A percentile compares a stretch with the other conserved stretches of the same genome.
Conservation (phyloP, 1,140 invertebrate species). For the Macrosteles quadrilineatus region DNA sequence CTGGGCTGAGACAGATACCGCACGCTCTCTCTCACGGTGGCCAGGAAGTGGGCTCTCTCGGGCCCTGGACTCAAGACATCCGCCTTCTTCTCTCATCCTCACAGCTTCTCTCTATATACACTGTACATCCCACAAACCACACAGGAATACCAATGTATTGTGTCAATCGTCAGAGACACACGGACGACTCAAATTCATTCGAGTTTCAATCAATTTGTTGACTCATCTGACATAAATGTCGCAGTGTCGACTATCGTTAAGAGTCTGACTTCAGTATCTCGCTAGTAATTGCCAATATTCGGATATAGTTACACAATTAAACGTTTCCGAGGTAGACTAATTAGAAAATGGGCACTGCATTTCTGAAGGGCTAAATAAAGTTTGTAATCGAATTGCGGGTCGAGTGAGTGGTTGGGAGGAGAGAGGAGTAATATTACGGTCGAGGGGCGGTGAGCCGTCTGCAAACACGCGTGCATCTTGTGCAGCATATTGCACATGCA, state of each 20-base stretch:
- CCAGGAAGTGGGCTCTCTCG: not conserved
- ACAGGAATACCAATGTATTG: no score
- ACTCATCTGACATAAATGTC: no score
- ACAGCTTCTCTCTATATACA: not conserved
- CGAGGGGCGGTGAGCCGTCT: not conserved
- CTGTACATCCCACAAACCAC: no score
- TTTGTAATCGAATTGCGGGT: slow-evolving; percentile 16
- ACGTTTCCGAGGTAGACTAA: not conserved
- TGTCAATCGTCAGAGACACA: no score
- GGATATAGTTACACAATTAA: no score
- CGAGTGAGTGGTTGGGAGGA: not conserved
- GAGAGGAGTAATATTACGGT: not conserved
- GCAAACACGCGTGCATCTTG: slow-evolving; percentile 7
- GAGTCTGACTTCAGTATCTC: no score
- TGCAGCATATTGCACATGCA: slow-evolving; percentile 10
- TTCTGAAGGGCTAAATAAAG: slow-evolving; percentile 1
- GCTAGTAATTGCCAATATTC: no score
- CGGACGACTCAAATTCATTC: no score
- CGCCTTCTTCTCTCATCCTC: not conserved
- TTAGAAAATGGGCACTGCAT: not conserved
- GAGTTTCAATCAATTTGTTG: no score
- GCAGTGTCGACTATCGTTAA: no score
- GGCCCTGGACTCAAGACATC: slow-evolving; percentile 5
- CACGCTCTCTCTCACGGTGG: slow-evolving; percentile 6
- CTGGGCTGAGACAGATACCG: slow-evolving; percentile 4